Conservation (phyloP, 2,113 vertebrate species). For the Cynoglossus semilaevis region DNA sequence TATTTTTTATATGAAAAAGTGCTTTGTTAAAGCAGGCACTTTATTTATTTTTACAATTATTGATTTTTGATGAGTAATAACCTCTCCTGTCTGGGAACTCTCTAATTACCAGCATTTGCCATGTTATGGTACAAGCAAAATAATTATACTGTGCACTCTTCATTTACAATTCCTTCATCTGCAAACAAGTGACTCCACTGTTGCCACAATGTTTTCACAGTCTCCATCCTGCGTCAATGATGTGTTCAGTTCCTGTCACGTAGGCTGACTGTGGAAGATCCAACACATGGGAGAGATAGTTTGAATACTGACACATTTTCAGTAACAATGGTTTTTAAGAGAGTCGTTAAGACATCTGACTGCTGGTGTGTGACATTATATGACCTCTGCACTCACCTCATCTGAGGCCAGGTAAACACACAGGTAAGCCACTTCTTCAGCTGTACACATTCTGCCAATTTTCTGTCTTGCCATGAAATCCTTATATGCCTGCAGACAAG, state of each 20-base stretch:
- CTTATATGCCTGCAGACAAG: constrained; percentile 78
- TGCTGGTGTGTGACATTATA: no score
- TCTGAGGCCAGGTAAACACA: constrained; percentile 95
- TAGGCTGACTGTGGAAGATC: constrained; percentile 82
- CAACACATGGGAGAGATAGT: background rate
- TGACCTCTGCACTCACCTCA: constrained; percentile 78
- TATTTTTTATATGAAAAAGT: no score
- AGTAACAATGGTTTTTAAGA: background rate
- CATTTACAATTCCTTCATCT: background rate
- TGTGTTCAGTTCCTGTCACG: constrained; percentile 85
- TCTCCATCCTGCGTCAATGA: constrained; percentile 95
- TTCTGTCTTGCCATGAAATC: constrained; percentile 90
- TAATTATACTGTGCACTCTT: background rate
- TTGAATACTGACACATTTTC: background rate
- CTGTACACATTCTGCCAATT: constrained; percentile 87
- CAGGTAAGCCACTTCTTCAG: constrained; percentile 89
- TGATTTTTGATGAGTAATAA: no score
- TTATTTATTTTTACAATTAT: no score
- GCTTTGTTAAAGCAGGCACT: no score
- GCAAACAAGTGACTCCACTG: background rate
- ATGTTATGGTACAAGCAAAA: no score
- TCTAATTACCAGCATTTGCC: no score
- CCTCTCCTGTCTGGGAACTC: no score
- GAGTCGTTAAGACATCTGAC: no score
- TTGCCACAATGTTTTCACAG: constrained; percentile 75